These are phyloP conservation scores for Acrossocheilus wenchowensis DNA, from an alignment of 2,797 vertebrate genomes.

Conservation along the genomic window DNA sequence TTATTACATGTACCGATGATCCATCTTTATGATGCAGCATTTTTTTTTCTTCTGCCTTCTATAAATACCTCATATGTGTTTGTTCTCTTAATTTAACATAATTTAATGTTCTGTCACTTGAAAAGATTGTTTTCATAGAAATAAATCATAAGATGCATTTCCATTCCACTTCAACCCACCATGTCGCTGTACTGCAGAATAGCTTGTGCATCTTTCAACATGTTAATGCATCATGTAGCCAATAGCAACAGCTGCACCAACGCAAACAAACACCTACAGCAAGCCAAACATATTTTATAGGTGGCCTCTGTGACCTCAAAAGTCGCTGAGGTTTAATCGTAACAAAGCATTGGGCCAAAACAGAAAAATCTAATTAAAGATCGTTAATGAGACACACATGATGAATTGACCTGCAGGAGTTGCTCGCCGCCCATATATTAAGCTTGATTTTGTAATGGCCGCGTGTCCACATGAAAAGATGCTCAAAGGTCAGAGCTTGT, in stretches of 20 bases:
- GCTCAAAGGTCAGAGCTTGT: constrained; percentile 22
- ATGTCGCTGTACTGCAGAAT: not conserved
- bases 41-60: not conserved
- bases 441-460: constrained; percentile 42
- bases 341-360: constrained; percentile 35
- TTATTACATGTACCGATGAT: not conserved
- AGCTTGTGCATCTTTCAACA: not conserved
- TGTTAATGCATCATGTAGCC: not conserved
- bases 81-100: not conserved
- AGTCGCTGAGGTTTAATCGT: constrained; percentile 18
- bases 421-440: constrained; percentile 25
- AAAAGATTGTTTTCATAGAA: not conserved
- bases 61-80: too few relatives aligned
- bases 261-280: constrained; percentile 23
- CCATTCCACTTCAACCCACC: not conserved
- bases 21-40: not conserved
- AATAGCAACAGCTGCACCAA: not conserved
- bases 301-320: constrained; percentile 24
- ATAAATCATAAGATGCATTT: not conserved
- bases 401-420: constrained; percentile 32
- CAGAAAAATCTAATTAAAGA: constrained; percentile 52
- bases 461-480: constrained; percentile 38
- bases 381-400: constrained; percentile 28
- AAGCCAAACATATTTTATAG: constrained; percentile 17
- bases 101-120: not conserved